Conservation (phyloP, 2,888 invertebrate species). For the Apomyelois bistriatella region DNA sequence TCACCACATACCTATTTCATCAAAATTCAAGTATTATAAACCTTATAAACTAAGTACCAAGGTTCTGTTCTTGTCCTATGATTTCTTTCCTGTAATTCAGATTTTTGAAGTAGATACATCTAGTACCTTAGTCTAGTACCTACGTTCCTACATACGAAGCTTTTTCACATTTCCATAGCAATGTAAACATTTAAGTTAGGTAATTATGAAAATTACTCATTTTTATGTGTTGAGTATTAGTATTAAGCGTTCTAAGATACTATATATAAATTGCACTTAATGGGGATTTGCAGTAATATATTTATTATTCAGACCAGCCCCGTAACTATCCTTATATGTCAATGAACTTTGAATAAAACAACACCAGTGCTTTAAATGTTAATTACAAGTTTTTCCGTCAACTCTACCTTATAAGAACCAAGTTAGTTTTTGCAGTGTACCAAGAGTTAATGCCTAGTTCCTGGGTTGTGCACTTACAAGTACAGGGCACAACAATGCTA, state of each 20-base stretch:
- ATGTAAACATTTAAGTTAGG: no score
- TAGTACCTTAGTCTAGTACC: no score
- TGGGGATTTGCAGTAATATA: constrained; percentile 12
- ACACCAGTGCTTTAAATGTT: constrained; percentile 14
- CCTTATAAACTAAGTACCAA: no score
- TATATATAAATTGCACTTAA: not conserved
- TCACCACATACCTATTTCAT: no score
- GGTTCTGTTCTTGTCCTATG: no score
- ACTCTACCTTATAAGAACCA: constrained; percentile 1
- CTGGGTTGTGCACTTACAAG: constrained; percentile 24
- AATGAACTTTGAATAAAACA: constrained; percentile 1
- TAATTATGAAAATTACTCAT: no score
- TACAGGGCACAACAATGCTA: constrained; percentile 44
- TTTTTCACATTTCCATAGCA: no score
- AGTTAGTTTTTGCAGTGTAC: constrained; percentile 6
- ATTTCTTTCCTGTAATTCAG: no score
- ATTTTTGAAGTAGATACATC: no score
- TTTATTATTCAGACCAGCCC: constrained; percentile 1
- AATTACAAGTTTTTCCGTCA: constrained; percentile 15
- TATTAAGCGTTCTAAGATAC: not conserved
- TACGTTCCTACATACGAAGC: no score
- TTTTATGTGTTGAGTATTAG: no score
- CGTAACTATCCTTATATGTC: not conserved
- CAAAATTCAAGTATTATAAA: no score
- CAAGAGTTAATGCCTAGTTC: constrained; percentile 11